Conservation (phyloP, 2,113 vertebrate genomes). For the Scytalopus superciliaris region DNA sequence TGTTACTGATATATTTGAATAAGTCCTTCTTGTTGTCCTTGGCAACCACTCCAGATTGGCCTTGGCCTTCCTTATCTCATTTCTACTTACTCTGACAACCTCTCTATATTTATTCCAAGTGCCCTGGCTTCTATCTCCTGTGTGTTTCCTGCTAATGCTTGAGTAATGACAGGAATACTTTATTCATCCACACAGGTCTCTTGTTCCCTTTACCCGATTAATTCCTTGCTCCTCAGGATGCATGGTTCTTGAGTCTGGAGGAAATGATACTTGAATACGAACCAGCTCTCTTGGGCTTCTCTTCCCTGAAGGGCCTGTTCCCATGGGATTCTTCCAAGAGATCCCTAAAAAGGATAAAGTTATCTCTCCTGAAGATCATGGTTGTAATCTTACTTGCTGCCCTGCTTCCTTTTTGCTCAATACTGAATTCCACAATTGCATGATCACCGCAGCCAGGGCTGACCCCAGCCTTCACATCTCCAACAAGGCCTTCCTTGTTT, state of each 20-base stretch:
- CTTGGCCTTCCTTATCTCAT: neutral
- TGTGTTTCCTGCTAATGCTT: neutral
- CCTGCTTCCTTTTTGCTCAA: neutral
- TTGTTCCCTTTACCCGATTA: neutral
- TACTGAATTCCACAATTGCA: neutral
- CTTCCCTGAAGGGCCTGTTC: neutral
- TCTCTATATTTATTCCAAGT: neutral
- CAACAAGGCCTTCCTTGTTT: no score
- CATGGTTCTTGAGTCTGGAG: neutral
- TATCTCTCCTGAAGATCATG: neutral
- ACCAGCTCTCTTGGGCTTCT: neutral
- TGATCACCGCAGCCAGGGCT: no score
- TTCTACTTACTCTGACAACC: neutral
- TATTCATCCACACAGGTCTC: neutral
- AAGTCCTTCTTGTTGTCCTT: neutral
- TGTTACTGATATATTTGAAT: neutral
- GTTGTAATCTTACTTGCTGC: neutral
- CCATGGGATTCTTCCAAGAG: neutral
- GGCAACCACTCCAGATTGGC: neutral
- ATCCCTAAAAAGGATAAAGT: neutral
- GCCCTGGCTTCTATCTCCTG: neutral
- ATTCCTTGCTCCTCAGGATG: neutral
- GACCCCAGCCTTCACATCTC: neutral
- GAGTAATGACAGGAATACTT: neutral
- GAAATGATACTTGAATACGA: neutral